Base-by-base conservation (phyloP, 2,113 vertebrate species). In the Motacilla alba region DNA sequence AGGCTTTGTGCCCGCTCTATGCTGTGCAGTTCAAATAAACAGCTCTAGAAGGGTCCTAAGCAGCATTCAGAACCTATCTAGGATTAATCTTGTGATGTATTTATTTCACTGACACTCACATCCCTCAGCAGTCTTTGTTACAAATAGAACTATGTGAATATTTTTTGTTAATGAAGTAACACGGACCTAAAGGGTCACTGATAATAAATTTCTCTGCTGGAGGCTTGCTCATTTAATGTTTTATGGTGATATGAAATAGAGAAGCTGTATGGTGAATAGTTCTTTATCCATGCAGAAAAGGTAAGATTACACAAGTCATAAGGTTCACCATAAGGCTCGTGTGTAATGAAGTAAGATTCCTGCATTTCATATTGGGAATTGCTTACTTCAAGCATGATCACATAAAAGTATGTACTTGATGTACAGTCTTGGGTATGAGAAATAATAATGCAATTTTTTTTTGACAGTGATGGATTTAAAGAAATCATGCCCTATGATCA, bases 401-500 rank as follows among this genome's bases (percentile, higher is more conserved):
- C 6, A 4, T 66, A 16, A 15, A 89, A 56, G 22, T 20, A 49
- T 56, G 47, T 83, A 37, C 73, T 86, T 92, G 76, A 73, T 69
- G 10, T 70, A 59, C 62, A 35, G 81, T 53, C 58, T 55, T 2
- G 6, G 52, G 27, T 64, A 60, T 70, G 68, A 88, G 41, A 75
- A 94, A 79, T 97, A 90, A 94, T 75, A 49, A 50, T 87, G 24
- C 84, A 76, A 56, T 97, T 97, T 97, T 90, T 91, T 84, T 56
- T 98, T 97, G 95, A 72, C 97, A 99, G 99, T 83, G 99, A 99
- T 94, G 99, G 99, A 86, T 99, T 99, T 97, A 99, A 99, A 95
- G 99, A 99, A 98, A 99, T 99, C 95, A 99, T 99, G 99, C 99
- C 99, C 27, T 99, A 99, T 16, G 99, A 99, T 96, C 99, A 99